phyloP scores from a whole-genome alignment of 2,113 vertebrate species.

The Catharus minimus region DNA sequence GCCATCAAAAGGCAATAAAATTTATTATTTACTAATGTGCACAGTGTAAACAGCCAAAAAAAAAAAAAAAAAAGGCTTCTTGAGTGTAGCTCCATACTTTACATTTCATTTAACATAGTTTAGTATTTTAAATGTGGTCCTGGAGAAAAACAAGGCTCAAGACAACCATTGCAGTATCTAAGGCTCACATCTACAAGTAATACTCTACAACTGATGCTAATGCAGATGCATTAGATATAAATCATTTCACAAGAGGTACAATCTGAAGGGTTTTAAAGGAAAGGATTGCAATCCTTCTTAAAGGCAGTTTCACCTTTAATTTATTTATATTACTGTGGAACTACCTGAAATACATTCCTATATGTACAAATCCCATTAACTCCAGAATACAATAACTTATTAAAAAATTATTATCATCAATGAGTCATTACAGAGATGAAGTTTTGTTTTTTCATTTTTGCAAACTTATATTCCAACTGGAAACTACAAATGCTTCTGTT shows the following conservation, averaged over 20 bases:
- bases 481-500: not conserved
- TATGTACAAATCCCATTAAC: not conserved
- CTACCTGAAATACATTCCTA: not conserved
- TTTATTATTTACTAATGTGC: not conserved
- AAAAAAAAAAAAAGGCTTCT: not conserved
- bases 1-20: not conserved
- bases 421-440: not conserved
- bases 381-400: not conserved
- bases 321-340: not conserved
- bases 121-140: not conserved
- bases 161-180: not conserved
- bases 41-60: not conserved
- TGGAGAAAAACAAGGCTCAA: not conserved
- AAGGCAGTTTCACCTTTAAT: not conserved
- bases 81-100: not conserved
- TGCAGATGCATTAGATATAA: not conserved
- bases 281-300: not conserved
- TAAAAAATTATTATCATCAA: not conserved
- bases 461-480: not conserved
- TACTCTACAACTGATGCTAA: not conserved
- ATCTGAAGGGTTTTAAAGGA: not conserved
- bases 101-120: not conserved
- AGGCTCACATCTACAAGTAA: not conserved
- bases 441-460: not conserved
- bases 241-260: not conserved